A percentile compares a stretch with the other conserved stretches of the same genome.
Evolutionary conservation across 2,888 invertebrate species (phyloP).

Genomic region (Aricia artaxerxes): DNA sequence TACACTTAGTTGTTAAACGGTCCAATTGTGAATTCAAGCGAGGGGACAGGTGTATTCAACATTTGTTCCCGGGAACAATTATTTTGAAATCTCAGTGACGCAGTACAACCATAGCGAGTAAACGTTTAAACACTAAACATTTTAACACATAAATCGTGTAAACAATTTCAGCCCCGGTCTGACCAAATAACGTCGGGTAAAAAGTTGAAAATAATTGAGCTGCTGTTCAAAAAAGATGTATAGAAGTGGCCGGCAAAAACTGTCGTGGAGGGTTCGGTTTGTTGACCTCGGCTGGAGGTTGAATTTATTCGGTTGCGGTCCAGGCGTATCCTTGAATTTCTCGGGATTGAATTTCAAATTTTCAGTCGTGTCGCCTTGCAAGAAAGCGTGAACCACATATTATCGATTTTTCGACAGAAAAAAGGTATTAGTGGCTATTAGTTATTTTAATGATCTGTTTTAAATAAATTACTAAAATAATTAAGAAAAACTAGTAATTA

Average conservation of each 20-base stretch:
- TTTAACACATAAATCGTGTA: slow-evolving; percentile 66
- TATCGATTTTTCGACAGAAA: slow-evolving; percentile 40
- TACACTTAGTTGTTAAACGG: slow-evolving; percentile 12
- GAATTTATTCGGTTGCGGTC: slow-evolving; percentile 64
- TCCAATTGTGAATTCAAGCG: slow-evolving; percentile 17
- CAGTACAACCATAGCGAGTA: slow-evolving; percentile 35
- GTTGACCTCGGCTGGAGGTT: slow-evolving; percentile 56
- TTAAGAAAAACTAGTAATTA: neutral
- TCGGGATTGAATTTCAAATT: slow-evolving; percentile 77
- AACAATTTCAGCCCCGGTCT: slow-evolving; percentile 55
- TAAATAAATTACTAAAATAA: neutral
- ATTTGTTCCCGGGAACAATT: slow-evolving; percentile 32
- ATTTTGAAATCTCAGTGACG: slow-evolving; percentile 32
- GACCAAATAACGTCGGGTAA: slow-evolving; percentile 57
- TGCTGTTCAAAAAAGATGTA: slow-evolving; percentile 64
- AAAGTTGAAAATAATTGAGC: slow-evolving; percentile 76
- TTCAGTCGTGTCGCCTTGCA: slow-evolving; percentile 66
- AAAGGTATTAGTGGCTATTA: slow-evolving; percentile 36
- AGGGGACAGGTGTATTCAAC: slow-evolving; percentile 31
- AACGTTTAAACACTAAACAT: slow-evolving; percentile 52
- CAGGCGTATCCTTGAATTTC: slow-evolving; percentile 62
- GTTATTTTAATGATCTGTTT: neutral
- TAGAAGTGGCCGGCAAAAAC: slow-evolving; percentile 71
- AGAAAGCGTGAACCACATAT: slow-evolving; percentile 59
- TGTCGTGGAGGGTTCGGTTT: slow-evolving; percentile 64